These are phyloP conservation scores for Aporophyla nigra DNA, from an alignment of 2,888 invertebrate species.

Conservation along the genomic window DNA sequence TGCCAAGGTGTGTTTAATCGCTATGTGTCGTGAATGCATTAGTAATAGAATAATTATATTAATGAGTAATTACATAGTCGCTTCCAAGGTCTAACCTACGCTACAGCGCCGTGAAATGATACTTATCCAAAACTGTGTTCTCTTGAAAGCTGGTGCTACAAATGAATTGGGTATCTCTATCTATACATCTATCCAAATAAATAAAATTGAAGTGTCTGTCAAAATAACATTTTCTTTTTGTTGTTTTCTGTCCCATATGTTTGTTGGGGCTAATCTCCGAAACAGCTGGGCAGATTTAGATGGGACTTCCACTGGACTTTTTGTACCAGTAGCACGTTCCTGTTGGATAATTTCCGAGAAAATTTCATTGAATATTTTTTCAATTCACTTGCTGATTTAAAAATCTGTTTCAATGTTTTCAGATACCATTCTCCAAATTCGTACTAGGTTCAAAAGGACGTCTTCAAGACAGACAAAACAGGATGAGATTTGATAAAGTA, in stretches of 20 bases:
- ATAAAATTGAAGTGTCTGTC: too few relatives aligned
- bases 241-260: too few relatives aligned
- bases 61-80: slow-evolving; percentile 23
- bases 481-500: slow-evolving; percentile 91
- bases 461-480: slow-evolving; percentile 95
- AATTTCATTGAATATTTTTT: neutral
- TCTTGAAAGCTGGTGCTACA: neutral
- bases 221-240: too few relatives aligned
- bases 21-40: slow-evolving; percentile 23
- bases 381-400: neutral
- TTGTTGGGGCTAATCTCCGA: too few relatives aligned
- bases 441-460: slow-evolving; percentile 95
- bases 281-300: too few relatives aligned
- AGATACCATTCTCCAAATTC: slow-evolving; percentile 99
- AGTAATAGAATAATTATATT: slow-evolving; percentile 31
- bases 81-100: neutral
- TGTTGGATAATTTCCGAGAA: too few relatives aligned
- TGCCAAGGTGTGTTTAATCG: slow-evolving; percentile 92
- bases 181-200: too few relatives aligned
- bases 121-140: slow-evolving; percentile 11
- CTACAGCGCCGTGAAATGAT: slow-evolving; percentile 1
- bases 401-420: slow-evolving; percentile 77
- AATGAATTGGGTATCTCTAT: neutral
- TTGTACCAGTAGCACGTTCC: too few relatives aligned
- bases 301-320: too few relatives aligned